A percentile compares a stretch with the other conserved stretches of the same genome.
These are phyloP conservation scores for Sphaerophoria rueppellii DNA, from an alignment of 2,888 invertebrate genomes.

Conservation along the genomic window DNA sequence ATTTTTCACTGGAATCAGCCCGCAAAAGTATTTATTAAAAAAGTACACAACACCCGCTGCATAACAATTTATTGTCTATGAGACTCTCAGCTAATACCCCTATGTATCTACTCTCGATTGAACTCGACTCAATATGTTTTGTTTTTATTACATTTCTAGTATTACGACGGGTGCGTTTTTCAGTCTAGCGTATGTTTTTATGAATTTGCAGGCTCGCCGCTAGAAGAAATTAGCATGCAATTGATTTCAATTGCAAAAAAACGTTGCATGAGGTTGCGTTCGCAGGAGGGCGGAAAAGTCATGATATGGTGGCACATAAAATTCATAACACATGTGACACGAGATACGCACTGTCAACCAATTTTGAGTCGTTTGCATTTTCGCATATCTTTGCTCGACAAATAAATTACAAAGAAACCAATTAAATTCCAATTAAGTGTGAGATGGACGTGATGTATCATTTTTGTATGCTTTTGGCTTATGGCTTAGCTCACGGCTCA, in stretches of 20 bases:
- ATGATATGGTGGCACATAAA: neutral
- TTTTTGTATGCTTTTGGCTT: neutral
- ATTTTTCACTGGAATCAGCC: slow-evolving; percentile 64
- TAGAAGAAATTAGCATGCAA: slow-evolving; percentile 68
- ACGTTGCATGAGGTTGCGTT: slow-evolving; percentile 30
- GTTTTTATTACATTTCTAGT: slow-evolving; percentile 21
- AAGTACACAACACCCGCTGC: slow-evolving; percentile 67
- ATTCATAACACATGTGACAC: slow-evolving; percentile 50
- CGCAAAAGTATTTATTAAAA: slow-evolving; percentile 71
- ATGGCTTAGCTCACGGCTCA: neutral
- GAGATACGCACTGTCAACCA: slow-evolving; percentile 54
- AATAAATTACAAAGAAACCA: slow-evolving; percentile 59
- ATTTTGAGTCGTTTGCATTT: slow-evolving; percentile 36
- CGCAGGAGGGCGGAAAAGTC: neutral
- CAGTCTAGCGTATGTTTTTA: neutral
- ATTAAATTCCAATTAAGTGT: slow-evolving; percentile 69
- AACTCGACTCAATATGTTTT: neutral
- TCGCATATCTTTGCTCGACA: slow-evolving; percentile 21
- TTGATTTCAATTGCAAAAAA: slow-evolving; percentile 61
- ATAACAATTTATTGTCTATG: slow-evolving; percentile 58
- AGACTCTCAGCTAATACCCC: slow-evolving; percentile 22
- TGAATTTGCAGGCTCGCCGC: slow-evolving; percentile 45
- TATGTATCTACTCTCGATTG: neutral
- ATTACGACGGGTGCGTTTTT: neutral
- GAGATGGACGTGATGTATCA: slow-evolving; percentile 67